Percentiles rank a stretch among this genome's conserved stretches.
These are phyloP conservation scores for Asarcornis scutulata DNA, from an alignment of 2,113 vertebrate species.

Conservation along the genomic window DNA sequence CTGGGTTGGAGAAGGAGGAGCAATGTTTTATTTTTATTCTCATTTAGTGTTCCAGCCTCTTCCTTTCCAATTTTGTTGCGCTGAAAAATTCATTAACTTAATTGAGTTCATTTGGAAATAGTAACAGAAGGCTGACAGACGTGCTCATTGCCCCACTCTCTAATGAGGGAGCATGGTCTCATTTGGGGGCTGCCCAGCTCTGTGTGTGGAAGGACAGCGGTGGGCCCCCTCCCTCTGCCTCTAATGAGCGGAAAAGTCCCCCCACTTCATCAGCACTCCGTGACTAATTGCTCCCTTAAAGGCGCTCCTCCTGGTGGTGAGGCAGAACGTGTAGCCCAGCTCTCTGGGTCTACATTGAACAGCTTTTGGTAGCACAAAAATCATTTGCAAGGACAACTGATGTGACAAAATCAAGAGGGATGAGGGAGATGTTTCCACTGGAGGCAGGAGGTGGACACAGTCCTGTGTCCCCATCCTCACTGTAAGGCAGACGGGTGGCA, in stretches of 20 bases:
- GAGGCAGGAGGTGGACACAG: fast-evolving
- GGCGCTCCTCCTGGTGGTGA: neutral
- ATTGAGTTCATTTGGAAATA: slow-evolving; percentile 56
- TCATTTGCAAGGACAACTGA: neutral
- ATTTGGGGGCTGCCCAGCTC: slow-evolving; percentile 19
- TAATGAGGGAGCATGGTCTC: slow-evolving; percentile 42
- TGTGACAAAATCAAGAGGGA: neutral
- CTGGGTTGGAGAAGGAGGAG: neutral
- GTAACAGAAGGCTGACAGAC: slow-evolving; percentile 44
- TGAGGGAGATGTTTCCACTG: neutral
- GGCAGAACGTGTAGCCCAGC: neutral
- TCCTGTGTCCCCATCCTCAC: neutral
- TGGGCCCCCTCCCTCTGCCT: neutral
- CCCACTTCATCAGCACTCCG: neutral
- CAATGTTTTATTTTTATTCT: neutral
- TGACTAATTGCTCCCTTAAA: neutral
- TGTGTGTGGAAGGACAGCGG: fast-evolving
- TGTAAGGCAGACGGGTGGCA: neutral
- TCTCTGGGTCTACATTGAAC: neutral
- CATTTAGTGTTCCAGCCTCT: neutral
- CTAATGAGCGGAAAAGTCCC: neutral
- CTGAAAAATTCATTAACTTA: slow-evolving; percentile 50
- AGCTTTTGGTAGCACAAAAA: neutral
- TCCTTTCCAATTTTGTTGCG: neutral
- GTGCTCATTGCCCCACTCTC: neutral